A percentile compares a stretch with the other conserved stretches of the same genome.
Evolutionary conservation across 2,888 invertebrate genomes (phyloP).

Genomic region (Crossocerus cetratus): DNA sequence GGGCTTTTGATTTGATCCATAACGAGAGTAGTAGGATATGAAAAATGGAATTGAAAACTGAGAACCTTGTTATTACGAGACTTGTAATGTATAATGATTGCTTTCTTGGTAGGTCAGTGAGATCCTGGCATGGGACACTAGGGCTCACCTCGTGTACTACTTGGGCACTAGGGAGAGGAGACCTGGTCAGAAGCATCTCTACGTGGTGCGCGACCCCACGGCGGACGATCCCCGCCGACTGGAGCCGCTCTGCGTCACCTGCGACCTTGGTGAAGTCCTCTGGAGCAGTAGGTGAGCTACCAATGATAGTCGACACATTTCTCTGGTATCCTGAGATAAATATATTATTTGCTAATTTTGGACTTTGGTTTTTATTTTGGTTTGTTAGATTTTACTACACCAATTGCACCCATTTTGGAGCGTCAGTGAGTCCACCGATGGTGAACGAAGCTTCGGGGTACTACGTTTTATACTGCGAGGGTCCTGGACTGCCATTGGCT

Average conservation of each 20-base stretch:
- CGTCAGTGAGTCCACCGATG: conserved; percentile 81
- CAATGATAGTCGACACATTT: background rate
- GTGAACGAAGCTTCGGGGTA: conserved; percentile 65
- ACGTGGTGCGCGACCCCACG: conserved; percentile 88
- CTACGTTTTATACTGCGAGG: conserved; percentile 93
- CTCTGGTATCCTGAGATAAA: too few relatives aligned
- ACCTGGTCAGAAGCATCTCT: conserved; percentile 92
- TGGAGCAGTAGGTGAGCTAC: conserved; percentile 85
- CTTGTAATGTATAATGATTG: background rate
- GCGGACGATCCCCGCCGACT: conserved; percentile 83
- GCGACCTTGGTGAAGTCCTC: conserved; percentile 85
- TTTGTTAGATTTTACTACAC: conserved; percentile 81
- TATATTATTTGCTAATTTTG: background rate
- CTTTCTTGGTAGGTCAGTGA: conserved; percentile 76
- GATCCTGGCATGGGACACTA: conserved; percentile 91
- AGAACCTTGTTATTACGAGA: too few relatives aligned
- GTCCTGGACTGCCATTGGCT: conserved; percentile 93
- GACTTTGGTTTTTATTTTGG: background rate
- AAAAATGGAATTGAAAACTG: too few relatives aligned
- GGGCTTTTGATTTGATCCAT: too few relatives aligned
- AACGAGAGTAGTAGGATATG: too few relatives aligned
- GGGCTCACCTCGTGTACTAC: conserved; percentile 87
- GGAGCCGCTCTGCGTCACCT: conserved; percentile 91
- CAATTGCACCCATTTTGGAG: conserved; percentile 92
- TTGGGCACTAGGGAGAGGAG: conserved; percentile 88